Conservation (phyloP, 37 sponge, comb jelly and placozoan species). For the Eunapius fragilis region DNA sequence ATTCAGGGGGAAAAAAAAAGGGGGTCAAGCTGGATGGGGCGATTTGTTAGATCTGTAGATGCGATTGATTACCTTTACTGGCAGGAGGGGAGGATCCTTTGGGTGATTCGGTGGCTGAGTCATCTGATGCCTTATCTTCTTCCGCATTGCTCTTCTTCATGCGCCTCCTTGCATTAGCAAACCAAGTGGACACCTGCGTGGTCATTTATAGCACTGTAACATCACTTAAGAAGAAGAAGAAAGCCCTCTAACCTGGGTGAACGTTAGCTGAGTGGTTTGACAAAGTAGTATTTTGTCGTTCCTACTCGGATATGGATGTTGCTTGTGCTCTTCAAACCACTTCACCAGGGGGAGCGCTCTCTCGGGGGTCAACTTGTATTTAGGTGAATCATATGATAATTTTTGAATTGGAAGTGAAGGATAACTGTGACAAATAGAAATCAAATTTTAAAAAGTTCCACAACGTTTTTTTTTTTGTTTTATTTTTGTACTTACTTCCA, state of each 20-base stretch:
- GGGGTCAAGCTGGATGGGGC: no score
- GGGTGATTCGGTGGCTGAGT: no score
- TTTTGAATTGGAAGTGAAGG: slow-evolving; percentile 3
- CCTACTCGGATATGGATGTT: slow-evolving; percentile 86
- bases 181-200: slow-evolving; percentile 91
- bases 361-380: slow-evolving; percentile 86
- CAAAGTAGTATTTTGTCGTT: slow-evolving; percentile 84
- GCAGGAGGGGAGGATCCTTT: no score
- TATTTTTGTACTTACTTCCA: slow-evolving; percentile 20
- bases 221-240: no score
- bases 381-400: slow-evolving; percentile 64
- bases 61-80: no score
- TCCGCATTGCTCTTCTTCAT: slow-evolving; percentile 67
- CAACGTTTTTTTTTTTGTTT: no score
- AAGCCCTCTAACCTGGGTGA: slow-evolving; percentile 69
- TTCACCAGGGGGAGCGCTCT: slow-evolving; percentile 73
- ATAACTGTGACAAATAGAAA: slow-evolving; percentile 1
- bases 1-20: no score
- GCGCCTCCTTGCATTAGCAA: slow-evolving; percentile 80
- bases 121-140: slow-evolving; percentile 33
- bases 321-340: slow-evolving; percentile 89
- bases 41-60: no score
- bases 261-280: slow-evolving; percentile 77
- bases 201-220: no score
- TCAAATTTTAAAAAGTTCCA: no score